Percentiles rank a stretch among this genome's conserved stretches.
phyloP scores from a whole-genome alignment of 1,140 invertebrate species.

The Trichogramma pretiosum region DNA sequence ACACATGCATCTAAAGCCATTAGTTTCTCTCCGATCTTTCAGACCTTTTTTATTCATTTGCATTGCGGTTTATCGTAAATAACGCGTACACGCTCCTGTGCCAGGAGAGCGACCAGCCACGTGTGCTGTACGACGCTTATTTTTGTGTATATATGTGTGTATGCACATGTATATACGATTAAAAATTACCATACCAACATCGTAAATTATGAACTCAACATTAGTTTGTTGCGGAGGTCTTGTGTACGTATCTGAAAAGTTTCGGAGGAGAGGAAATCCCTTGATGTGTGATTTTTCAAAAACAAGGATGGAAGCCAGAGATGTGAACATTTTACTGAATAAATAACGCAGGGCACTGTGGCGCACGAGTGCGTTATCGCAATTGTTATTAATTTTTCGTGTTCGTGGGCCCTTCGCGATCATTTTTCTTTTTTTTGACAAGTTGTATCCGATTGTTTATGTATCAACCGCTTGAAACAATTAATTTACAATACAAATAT shows the following conservation, averaged over 20 bases:
- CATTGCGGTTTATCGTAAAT: constrained; percentile 14
- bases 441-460: constrained; percentile 10
- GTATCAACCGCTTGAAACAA: no score
- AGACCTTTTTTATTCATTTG: neutral
- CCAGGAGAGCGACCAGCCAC: neutral
- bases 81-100: constrained; percentile 1
- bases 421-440: constrained; percentile 10
- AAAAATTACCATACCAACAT: constrained; percentile 28
- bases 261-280: constrained; percentile 22
- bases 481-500: no score
- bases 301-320: no score
- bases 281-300: constrained; percentile 13
- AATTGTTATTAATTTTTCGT: no score
- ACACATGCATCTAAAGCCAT: no score
- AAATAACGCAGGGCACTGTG: no score
- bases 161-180: constrained; percentile 2
- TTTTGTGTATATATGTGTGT: no score
- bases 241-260: no score
- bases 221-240: no score
- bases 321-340: neutral
- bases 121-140: no score
- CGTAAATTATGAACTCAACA: constrained; percentile 26
- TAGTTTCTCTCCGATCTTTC: constrained; percentile 1
- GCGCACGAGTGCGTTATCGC: no score
- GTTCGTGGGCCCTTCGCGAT: no score